Percentiles rank a stretch among this genome's conserved stretches.
Conservation (phyloP, 2,888 invertebrate genomes). For the Nudaria mundana region DNA sequence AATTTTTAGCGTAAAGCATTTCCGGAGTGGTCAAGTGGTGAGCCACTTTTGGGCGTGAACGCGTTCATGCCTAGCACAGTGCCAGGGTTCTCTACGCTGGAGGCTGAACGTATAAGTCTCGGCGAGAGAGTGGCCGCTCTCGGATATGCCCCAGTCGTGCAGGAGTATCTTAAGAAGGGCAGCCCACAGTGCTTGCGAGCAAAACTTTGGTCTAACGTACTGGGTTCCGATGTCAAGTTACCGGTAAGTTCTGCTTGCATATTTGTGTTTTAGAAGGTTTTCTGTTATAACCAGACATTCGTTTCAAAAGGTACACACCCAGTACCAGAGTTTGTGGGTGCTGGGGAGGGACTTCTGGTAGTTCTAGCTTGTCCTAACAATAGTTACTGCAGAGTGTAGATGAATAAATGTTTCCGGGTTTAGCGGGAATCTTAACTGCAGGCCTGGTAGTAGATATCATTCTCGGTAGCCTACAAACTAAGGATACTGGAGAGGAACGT, state of each 20-base stretch:
- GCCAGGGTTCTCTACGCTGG: constrained; percentile 81
- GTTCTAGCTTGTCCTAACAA: too few relatives aligned
- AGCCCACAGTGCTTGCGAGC: constrained; percentile 90
- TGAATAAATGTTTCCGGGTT: too few relatives aligned
- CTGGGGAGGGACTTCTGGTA: too few relatives aligned
- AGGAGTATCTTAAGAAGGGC: constrained; percentile 94
- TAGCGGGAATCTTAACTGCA: too few relatives aligned
- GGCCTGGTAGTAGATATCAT: too few relatives aligned
- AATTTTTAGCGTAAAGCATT: constrained; percentile 84
- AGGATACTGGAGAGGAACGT: too few relatives aligned
- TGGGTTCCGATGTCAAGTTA: constrained; percentile 88
- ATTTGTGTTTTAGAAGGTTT: not conserved
- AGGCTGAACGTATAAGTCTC: constrained; percentile 86
- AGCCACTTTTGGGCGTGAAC: constrained; percentile 88
- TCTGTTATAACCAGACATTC: too few relatives aligned
- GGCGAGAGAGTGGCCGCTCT: constrained; percentile 89
- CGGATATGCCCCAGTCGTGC: constrained; percentile 92
- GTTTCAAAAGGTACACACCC: too few relatives aligned
- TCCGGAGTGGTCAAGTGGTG: constrained; percentile 88
- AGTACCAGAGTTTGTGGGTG: too few relatives aligned
- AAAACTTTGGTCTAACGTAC: constrained; percentile 91
- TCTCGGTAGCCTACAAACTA: too few relatives aligned
- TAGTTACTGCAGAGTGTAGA: too few relatives aligned
- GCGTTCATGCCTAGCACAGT: constrained; percentile 78
- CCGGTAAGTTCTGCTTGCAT: constrained; percentile 70